phyloP scores from a whole-genome alignment of 2,888 invertebrate species.

The Polydrusus cervinus region DNA sequence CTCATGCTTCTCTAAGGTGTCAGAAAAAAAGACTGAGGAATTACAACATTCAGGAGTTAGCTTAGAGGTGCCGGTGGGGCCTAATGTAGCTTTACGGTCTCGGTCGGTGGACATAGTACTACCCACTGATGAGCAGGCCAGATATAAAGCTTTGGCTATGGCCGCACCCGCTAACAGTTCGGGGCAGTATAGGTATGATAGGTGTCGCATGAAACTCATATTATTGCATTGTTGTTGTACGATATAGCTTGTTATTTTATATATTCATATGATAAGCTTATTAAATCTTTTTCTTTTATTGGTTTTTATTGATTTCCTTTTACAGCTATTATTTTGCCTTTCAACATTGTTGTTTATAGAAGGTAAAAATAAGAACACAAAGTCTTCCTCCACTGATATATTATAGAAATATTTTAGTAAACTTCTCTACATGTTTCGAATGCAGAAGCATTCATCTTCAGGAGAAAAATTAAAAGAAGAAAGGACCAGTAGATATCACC shows the following conservation, averaged over 20 bases:
- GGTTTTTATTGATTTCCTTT: constrained; percentile 17
- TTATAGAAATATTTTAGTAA: too few species aligned
- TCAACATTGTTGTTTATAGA: not conserved
- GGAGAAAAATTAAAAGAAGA: too few species aligned
- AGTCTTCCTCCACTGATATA: too few species aligned
- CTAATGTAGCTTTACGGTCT: constrained; percentile 80
- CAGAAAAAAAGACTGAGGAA: constrained; percentile 82
- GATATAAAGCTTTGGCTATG: constrained; percentile 88
- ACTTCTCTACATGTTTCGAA: too few species aligned
- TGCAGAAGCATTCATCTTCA: too few species aligned
- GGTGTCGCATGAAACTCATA: constrained; percentile 56
- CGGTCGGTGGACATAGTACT: constrained; percentile 91
- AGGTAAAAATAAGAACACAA: too few species aligned
- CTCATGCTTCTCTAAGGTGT: constrained; percentile 87
- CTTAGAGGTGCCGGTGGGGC: constrained; percentile 81
- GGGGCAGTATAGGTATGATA: constrained; percentile 62
- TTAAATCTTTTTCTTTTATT: constrained; percentile 13
- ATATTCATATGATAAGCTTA: not conserved
- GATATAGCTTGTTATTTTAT: constrained; percentile 4
- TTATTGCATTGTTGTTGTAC: not conserved
- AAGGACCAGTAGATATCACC: too few species aligned
- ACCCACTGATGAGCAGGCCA: constrained; percentile 88
- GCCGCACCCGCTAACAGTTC: constrained; percentile 75
- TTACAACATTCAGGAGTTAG: constrained; percentile 77
- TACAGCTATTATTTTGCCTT: not conserved